phyloP scores from a whole-genome alignment of 2,797 vertebrate genomes.

The Rhadinocentrus ornatus region DNA sequence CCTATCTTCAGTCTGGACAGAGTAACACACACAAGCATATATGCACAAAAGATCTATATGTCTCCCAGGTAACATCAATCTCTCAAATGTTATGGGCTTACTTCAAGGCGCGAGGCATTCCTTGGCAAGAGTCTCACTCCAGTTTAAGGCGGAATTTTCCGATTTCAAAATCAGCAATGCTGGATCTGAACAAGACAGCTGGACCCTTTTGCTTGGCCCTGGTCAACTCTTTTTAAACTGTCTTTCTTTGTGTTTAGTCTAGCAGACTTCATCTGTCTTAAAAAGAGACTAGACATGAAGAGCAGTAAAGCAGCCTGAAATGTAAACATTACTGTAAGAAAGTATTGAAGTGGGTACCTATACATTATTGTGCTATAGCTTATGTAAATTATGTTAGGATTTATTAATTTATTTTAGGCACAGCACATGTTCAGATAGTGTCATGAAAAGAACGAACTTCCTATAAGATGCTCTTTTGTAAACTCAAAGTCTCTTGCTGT shows the following conservation, averaged over 20 bases:
- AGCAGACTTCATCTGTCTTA: constrained; percentile 46
- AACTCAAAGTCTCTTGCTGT: constrained; percentile 1
- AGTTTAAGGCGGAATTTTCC: constrained; percentile 62
- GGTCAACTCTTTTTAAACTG: constrained; percentile 34
- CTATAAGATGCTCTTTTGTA: constrained; percentile 11
- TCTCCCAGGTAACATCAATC: constrained; percentile 71
- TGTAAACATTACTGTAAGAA: constrained; percentile 18
- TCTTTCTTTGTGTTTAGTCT: constrained; percentile 68
- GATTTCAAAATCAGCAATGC: constrained; percentile 67
- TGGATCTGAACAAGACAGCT: constrained; percentile 52
- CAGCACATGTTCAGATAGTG: neutral
- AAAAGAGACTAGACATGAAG: constrained; percentile 16
- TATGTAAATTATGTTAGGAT: neutral
- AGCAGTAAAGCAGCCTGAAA: constrained; percentile 1
- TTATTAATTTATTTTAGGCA: neutral
- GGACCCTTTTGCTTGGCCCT: constrained; percentile 39
- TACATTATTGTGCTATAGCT: constrained; percentile 14
- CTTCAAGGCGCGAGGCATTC: constrained; percentile 60
- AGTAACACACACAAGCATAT: constrained; percentile 16
- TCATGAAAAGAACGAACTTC: constrained; percentile 3
- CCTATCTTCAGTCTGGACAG: constrained; percentile 10
- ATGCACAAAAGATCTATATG: constrained; percentile 33
- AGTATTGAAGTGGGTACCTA: constrained; percentile 17
- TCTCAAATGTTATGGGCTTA: constrained; percentile 63
- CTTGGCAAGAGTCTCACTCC: constrained; percentile 63